Evolutionary conservation across 2,888 invertebrate genomes (phyloP), one percentile per base, ranked within the genome.

Genomic region (Dicyrtoma fusca): DNA sequence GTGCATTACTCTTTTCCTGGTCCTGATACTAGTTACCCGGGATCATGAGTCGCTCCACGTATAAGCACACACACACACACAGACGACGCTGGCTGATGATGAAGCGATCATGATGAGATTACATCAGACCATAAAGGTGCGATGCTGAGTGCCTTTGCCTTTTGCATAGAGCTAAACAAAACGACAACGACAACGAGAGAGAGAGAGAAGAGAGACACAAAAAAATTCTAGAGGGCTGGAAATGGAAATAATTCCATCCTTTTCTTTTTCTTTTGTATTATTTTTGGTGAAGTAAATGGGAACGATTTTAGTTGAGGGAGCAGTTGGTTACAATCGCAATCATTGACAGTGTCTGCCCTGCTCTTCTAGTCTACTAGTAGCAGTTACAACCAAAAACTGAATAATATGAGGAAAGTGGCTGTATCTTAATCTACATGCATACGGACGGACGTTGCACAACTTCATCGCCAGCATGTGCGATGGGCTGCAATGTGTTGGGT

Each of bases 81-180:
- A 51, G 51, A 64, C n/a, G 13, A 6, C 23, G 49, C 21, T 47
- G 45, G 21, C 23, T 49, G 51, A 45, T 69, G 59, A 69, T 61
- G 61, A 69, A 69, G 68, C 55, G 69, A 69, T 69, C 59, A 69
- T 69, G 61, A 69, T 59, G 69, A 69, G 69, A 69, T 69, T 61
- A 69, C 23, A 59, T 69, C 17, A n/a, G 23, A 49, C 14, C 13
- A 69, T 45, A 59, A 69, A 69, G 69, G 69, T 69, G 64, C 64
- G 59, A 69, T 69, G 49, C 61, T 69, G 69, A 69, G 69, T 69
- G 59, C 69, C 69, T 59, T 69, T 69, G 57, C 69, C 69, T 69
- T 69, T 59, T 69, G 59, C 69, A 69, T 44, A 69, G 68, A 57
- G 49, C 64, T 64, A 64, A 64, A 64, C 64, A 64, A 64, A 64